Percentiles rank a stretch among this genome's conserved stretches.
phyloP scores from a whole-genome alignment of 1,140 invertebrate genomes.

The Bombus sibiricus region DNA sequence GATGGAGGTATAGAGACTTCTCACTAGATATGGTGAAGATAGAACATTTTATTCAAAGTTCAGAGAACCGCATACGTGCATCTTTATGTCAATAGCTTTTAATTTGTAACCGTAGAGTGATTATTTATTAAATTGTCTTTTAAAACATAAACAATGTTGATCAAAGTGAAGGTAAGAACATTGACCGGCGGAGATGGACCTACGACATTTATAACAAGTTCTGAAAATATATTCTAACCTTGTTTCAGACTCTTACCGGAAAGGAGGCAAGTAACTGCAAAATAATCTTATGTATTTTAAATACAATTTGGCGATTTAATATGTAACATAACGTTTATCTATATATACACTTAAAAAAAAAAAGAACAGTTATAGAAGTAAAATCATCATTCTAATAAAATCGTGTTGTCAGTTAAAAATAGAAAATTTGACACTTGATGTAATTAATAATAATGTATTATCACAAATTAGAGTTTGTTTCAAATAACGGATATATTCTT shows the following conservation, averaged over 20 bases:
- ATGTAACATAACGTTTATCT: background rate
- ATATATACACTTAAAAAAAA: background rate
- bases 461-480: background rate
- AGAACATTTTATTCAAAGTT: conserved; percentile 15
- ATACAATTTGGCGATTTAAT: background rate
- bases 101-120: conserved; percentile 13
- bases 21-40: background rate
- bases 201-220: background rate
- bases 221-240: conserved; percentile 52
- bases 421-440: background rate
- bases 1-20: conserved; percentile 8
- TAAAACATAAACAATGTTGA: conserved; percentile 86
- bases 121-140: conserved; percentile 32
- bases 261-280: conserved; percentile 85
- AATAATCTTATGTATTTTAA: conserved; percentile 11
- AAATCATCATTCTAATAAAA: background rate
- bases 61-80: conserved; percentile 25
- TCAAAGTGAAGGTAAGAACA: conserved; percentile 90
- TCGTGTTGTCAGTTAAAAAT: background rate
- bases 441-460: background rate
- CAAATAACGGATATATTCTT: background rate
- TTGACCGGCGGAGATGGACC: background rate
- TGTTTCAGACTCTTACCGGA: conserved; percentile 90
- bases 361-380: background rate
- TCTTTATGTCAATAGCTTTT: conserved; percentile 24